Evolutionary conservation across 2,888 invertebrate species (phyloP).

Genomic region (Leptothorax acervorum): DNA sequence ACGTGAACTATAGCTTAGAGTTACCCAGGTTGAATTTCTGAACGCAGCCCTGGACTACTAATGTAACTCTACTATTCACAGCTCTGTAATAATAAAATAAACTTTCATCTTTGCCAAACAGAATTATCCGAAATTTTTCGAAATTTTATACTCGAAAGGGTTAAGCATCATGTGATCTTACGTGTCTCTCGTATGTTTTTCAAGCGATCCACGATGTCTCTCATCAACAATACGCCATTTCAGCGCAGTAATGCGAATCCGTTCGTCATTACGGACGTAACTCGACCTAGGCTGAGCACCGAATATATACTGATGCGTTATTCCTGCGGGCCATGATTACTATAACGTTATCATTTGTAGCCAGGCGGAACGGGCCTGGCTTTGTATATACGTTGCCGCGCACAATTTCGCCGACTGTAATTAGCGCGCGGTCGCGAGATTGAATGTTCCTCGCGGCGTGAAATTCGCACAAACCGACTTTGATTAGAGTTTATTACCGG

Average conservation of each 20-base stretch:
- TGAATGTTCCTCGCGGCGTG: slow-evolving; percentile 49
- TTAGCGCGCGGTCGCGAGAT: slow-evolving; percentile 39
- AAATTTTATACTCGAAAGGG: neutral
- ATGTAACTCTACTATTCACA: neutral
- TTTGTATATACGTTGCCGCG: slow-evolving; percentile 27
- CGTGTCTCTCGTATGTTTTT: neutral
- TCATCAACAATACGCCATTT: neutral
- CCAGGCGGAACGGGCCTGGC: slow-evolving; percentile 11
- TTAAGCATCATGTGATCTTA: neutral
- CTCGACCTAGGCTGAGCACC: neutral
- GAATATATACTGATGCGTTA: neutral
- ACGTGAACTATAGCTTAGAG: no score
- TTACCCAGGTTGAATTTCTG: no score
- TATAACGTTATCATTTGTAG: slow-evolving; percentile 49
- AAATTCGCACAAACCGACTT: slow-evolving; percentile 52
- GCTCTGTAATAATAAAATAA: neutral
- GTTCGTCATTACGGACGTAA: slow-evolving; percentile 19
- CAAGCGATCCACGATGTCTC: neutral
- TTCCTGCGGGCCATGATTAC: slow-evolving; percentile 38
- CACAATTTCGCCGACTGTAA: slow-evolving; percentile 36
- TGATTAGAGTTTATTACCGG: slow-evolving; percentile 53
- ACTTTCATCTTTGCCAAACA: neutral
- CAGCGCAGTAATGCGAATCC: neutral
- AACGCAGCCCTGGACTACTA: neutral
- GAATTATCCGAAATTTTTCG: neutral